A percentile compares a stretch with the other conserved stretches of the same genome.
Conservation (phyloP, 2,797 vertebrate species). For the Bovichtus diacanthus region DNA sequence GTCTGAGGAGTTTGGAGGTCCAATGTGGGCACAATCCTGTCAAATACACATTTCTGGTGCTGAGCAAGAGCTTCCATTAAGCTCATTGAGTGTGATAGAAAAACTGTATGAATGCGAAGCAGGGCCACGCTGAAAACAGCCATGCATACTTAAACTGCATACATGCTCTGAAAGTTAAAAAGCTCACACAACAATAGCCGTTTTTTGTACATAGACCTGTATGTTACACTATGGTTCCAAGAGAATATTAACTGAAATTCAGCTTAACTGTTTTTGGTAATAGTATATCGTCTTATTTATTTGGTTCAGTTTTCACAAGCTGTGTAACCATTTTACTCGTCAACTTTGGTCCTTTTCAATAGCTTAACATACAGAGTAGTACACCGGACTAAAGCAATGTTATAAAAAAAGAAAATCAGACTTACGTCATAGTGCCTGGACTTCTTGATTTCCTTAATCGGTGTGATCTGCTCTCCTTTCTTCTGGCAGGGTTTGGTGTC, state of each 20-base stretch:
- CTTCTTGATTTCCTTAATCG: constrained; percentile 84
- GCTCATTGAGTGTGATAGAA: constrained; percentile 13
- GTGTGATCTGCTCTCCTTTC: constrained; percentile 81
- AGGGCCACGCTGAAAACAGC: constrained; percentile 9
- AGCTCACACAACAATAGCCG: not conserved
- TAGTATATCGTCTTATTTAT: not conserved
- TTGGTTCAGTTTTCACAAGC: not conserved
- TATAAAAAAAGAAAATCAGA: not conserved
- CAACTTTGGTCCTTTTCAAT: not conserved
- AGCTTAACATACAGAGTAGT: constrained; percentile 36
- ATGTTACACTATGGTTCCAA: constrained; percentile 41
- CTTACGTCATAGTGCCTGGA: constrained; percentile 92
- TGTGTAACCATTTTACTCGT: not conserved
- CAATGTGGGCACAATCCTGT: not conserved
- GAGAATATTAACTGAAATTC: not conserved
- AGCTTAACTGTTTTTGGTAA: not conserved
- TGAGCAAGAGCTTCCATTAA: constrained; percentile 15
- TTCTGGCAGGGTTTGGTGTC: constrained; percentile 79
- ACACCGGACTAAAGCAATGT: not conserved
- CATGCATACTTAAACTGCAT: constrained; percentile 15
- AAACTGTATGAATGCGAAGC: constrained; percentile 28
- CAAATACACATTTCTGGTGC: not conserved
- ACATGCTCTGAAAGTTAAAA: not conserved
- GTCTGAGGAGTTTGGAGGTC: not conserved
- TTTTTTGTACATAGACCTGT: constrained; percentile 1